Conservation (phyloP, 1,140 invertebrate genomes). For the Thereuonema tuberculata region DNA sequence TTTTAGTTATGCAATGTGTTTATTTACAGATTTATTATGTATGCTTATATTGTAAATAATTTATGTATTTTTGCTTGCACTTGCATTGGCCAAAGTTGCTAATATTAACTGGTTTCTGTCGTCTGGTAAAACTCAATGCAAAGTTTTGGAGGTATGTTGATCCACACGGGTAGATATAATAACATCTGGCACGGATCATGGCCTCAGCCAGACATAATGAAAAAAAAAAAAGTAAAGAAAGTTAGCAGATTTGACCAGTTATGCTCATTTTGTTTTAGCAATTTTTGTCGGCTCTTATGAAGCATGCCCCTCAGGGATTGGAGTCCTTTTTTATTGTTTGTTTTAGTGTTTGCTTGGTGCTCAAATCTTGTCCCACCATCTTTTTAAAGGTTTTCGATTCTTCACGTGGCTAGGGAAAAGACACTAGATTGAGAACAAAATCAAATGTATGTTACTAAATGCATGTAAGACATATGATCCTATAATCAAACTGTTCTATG, state of each 20-base stretch:
- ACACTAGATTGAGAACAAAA: no score
- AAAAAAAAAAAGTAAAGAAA: not conserved
- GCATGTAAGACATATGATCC: no score
- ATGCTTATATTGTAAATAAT: not conserved
- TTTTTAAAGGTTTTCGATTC: no score
- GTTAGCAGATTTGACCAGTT: no score
- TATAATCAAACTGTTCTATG: no score
- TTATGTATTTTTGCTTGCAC: not conserved
- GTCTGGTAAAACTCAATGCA: not conserved
- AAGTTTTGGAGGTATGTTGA: not conserved
- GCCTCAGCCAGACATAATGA: not conserved
- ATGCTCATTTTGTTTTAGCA: not conserved
- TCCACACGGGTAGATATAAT: constrained; percentile 7
- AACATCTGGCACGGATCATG: constrained; percentile 1
- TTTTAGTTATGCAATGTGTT: not conserved
- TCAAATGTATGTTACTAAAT: no score
- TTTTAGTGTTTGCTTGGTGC: not conserved
- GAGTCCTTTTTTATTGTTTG: not conserved
- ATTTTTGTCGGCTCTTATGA: not conserved
- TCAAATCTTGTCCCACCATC: not conserved
- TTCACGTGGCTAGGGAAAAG: no score
- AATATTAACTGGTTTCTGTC: not conserved
- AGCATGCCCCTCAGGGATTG: not conserved
- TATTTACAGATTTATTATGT: not conserved
- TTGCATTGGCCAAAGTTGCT: not conserved